These are phyloP conservation scores for Lophochroa leadbeateri DNA, from an alignment of 2,113 vertebrate species.

Conservation along the genomic window DNA sequence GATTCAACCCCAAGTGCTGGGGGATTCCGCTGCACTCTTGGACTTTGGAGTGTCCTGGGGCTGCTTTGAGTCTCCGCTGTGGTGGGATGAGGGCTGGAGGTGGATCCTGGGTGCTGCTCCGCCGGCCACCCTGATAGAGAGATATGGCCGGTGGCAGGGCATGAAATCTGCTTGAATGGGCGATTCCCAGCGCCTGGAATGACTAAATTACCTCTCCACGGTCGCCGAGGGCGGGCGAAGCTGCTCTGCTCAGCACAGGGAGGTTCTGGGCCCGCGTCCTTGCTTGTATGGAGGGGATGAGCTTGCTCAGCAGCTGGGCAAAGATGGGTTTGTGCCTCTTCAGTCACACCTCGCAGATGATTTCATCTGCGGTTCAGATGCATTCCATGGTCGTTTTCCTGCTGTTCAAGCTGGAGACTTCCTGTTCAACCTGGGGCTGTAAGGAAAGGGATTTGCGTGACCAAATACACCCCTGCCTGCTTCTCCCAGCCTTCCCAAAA, in stretches of 20 bases:
- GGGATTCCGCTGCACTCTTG: fast-evolving
- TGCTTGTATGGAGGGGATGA: background rate
- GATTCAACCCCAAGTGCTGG: background rate
- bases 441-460: background rate
- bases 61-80: fast-evolving
- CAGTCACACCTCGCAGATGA: fast-evolving
- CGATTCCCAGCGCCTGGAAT: conserved; percentile 20
- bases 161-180: conserved; percentile 73
- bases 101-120: background rate
- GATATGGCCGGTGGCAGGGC: conserved; percentile 58
- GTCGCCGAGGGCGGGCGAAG: background rate
- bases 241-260: background rate
- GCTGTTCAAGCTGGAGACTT: background rate
- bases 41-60: fast-evolving
- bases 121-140: conserved; percentile 61
- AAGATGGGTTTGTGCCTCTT: background rate
- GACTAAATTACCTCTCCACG: conserved; percentile 12
- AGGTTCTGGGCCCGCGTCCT: background rate
- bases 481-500: background rate
- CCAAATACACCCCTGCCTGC: fast-evolving
- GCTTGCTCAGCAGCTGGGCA: background rate
- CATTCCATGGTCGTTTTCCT: fast-evolving
- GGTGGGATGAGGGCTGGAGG: background rate
- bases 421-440: background rate
- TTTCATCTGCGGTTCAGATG: fast-evolving